A percentile compares a stretch with the other conserved stretches of the same genome.
Conservation (phyloP, 35 echinoderm and acorn worm species). For the Lytechinus variegatus region DNA sequence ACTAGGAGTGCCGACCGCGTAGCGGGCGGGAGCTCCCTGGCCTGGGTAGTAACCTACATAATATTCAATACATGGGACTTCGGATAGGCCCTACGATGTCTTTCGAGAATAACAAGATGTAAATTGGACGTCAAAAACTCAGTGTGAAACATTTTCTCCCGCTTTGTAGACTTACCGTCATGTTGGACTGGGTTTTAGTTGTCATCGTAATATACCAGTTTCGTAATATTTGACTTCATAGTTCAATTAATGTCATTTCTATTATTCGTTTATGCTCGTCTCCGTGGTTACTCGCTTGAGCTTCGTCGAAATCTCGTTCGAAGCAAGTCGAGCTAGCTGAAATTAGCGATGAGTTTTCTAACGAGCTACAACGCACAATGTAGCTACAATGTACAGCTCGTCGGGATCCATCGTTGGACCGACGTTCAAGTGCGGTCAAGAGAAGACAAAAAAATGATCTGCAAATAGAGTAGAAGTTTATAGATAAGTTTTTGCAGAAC, state of each 20-base stretch:
- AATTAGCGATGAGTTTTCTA: not conserved
- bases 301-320: not conserved
- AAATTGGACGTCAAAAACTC: not conserved
- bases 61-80: not conserved
- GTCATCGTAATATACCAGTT: not conserved
- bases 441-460: no score
- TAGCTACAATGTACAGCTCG: no score
- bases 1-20: no score
- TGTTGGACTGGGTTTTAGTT: not conserved
- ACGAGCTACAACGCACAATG: no score
- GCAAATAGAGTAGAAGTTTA: no score
- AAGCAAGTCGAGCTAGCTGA: not conserved
- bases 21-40: no score
- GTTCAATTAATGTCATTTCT: not conserved
- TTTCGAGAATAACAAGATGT: not conserved
- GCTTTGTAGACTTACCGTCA: not conserved
- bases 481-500: no score
- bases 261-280: not conserved
- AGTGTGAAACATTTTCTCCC: not conserved
- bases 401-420: no score
- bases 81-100: not conserved
- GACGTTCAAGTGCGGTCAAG: no score
- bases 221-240: not conserved
- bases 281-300: not conserved
- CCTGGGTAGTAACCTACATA: not conserved